These are phyloP conservation scores for Sialis lutaria DNA, from an alignment of 2,888 invertebrate genomes.

Conservation along the genomic window DNA sequence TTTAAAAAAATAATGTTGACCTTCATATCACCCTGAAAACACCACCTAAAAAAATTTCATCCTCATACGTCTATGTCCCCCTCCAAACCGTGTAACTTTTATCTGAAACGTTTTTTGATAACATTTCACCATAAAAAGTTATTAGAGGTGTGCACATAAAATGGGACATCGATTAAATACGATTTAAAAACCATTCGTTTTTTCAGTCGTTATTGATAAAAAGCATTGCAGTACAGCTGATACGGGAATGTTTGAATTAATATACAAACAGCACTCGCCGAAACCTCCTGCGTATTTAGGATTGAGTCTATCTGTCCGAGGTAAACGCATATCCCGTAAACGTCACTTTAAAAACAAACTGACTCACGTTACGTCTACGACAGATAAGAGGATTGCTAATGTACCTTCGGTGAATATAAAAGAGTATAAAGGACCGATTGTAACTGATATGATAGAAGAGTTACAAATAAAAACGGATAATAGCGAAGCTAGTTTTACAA, in stretches of 20 bases:
- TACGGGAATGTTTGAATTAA: constrained; percentile 65
- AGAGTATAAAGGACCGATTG: constrained; percentile 44
- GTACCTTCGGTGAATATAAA: constrained; percentile 16
- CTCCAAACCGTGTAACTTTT: too few relatives aligned
- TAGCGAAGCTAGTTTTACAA: too few relatives aligned
- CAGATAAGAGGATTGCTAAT: background rate
- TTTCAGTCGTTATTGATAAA: constrained; percentile 62
- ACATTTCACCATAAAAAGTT: too few relatives aligned
- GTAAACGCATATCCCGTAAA: constrained; percentile 37
- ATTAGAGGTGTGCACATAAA: too few relatives aligned
- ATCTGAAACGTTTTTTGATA: too few relatives aligned
- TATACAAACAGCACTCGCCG: constrained; percentile 60
- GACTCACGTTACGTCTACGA: background rate
- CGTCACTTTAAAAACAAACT: constrained; percentile 12
- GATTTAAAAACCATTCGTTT: constrained; percentile 1
- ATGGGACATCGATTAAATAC: background rate
- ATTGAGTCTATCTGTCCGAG: constrained; percentile 48
- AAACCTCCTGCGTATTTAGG: constrained; percentile 69
- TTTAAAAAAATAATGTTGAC: too few relatives aligned
- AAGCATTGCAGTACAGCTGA: constrained; percentile 52
- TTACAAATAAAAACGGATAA: constrained; percentile 29
- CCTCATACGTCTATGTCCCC: too few relatives aligned
- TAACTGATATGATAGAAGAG: constrained; percentile 49
- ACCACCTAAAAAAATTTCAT: too few relatives aligned
- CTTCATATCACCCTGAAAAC: too few relatives aligned